These are phyloP conservation scores for Prunella fulvescens DNA, from an alignment of 2,113 vertebrate genomes.

Conservation along the genomic window DNA sequence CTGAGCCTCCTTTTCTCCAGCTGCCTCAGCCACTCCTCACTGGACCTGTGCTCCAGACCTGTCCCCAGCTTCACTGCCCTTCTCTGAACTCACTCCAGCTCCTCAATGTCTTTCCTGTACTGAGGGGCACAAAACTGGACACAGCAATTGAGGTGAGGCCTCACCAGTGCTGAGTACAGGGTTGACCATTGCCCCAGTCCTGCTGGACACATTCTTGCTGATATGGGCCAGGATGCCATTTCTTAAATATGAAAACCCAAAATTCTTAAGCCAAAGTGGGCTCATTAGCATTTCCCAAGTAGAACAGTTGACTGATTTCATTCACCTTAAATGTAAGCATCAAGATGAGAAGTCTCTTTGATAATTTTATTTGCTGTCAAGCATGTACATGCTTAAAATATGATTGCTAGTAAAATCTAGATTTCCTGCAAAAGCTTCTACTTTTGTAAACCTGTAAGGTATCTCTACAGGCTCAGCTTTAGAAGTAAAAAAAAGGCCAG, in stretches of 20 bases:
- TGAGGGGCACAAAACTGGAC: not conserved
- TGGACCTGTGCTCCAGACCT: not conserved
- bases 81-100: not conserved
- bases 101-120: not conserved
- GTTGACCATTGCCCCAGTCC: rapidly evolving
- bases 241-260: not conserved
- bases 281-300: not conserved
- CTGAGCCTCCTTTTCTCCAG: not conserved
- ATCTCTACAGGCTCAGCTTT: not conserved
- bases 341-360: not conserved
- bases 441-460: not conserved
- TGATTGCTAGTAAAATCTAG: not conserved
- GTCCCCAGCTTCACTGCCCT: not conserved
- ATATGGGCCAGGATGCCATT: not conserved
- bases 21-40: rapidly evolving
- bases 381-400: not conserved
- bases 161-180: rapidly evolving
- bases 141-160: not conserved
- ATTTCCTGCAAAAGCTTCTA: not conserved
- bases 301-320: not conserved
- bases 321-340: not conserved
- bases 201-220: not conserved
- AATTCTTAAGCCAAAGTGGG: not conserved
- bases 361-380: not conserved
- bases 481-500: not conserved